Evolutionary conservation across 2,113 vertebrate genomes (phyloP), one percentile per base, ranked within the genome.

Genomic region (Uria aalge): DNA sequence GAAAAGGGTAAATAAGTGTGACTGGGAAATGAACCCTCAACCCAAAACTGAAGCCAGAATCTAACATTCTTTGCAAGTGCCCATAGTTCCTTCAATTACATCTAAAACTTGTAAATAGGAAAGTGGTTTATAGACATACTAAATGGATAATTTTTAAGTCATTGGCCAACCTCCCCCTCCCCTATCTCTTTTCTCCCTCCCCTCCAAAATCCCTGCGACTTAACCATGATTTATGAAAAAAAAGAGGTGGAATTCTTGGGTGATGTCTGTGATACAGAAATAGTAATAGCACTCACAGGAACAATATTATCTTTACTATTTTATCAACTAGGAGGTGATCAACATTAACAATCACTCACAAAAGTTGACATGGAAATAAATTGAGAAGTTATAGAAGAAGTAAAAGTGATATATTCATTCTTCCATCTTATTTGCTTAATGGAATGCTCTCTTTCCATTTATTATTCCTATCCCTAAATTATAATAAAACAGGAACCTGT

Each of bases 71-170:
- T 94, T 72, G 59, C 62, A 94, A 96, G 85, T 91, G 92, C 68
- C 95, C 77, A 90, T 90, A 92, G 85, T 97, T 97, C 85, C 94
- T 95, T 84, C 95, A 87, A 95, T 95, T 96, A 76, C 75, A 87
- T 59, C 71, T 59, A 12, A 80, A 86, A 64, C 74, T 92, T 85
- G 27, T 93, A 95, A 97, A 96, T 85, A 95, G 72, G 45, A 95
- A 96, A 97, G 85, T 80, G 64, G 82, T 97, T 96, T 94, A 96
- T 38, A 92, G 74, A 95, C 76, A 47, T 92, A 92, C 56, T 90
- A 86, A 91, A 95, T 56, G 29, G 15, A 26, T 59, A 80, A 62
- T 60, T 71, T 88, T 77, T 47, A 90, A 97, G 74, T 80, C 55
- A 90, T 63, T 81, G 59, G 45, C 26, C 83, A 97, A 73, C 43